A percentile compares a stretch with the other conserved stretches of the same genome.
Conservation (phyloP, 2,797 vertebrate species). For the Phoxinus dragarum region DNA sequence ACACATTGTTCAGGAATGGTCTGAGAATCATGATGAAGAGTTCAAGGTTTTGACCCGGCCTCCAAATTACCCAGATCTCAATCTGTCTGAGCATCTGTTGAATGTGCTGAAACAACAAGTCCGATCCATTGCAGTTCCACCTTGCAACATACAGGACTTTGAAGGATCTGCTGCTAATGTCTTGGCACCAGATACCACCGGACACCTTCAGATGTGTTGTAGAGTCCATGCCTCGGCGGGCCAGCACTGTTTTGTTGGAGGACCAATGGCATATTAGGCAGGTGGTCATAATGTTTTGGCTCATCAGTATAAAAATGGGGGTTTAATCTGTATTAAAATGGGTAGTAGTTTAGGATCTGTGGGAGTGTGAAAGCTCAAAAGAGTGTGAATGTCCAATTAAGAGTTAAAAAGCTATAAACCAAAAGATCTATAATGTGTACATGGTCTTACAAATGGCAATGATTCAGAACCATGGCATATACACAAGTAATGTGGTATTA, state of each 20-base stretch:
- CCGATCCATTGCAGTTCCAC: too few species aligned
- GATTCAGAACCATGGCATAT: too few species aligned
- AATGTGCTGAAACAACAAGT: too few species aligned
- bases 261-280: too few species aligned
- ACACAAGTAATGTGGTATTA: neutral
- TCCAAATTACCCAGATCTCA: too few species aligned
- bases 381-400: conserved; percentile 68
- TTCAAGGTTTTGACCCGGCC: neutral
- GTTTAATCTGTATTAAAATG: conserved; percentile 53
- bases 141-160: neutral
- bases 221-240: neutral
- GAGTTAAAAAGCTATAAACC: conserved; percentile 54
- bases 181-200: too few species aligned
- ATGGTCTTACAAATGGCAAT: conserved; percentile 56
- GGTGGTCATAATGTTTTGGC: too few species aligned
- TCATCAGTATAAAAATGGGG: too few species aligned
- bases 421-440: conserved; percentile 65
- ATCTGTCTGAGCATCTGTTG: too few species aligned
- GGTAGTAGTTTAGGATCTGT: conserved; percentile 57
- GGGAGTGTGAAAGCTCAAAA: conserved; percentile 57
- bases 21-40: neutral
- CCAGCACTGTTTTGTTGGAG: too few species aligned
- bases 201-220: neutral
- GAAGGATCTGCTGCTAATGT: neutral
- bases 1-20: neutral